Base-by-base conservation (phyloP, 2,888 invertebrate species). In the Oxystoma pomonae region DNA sequence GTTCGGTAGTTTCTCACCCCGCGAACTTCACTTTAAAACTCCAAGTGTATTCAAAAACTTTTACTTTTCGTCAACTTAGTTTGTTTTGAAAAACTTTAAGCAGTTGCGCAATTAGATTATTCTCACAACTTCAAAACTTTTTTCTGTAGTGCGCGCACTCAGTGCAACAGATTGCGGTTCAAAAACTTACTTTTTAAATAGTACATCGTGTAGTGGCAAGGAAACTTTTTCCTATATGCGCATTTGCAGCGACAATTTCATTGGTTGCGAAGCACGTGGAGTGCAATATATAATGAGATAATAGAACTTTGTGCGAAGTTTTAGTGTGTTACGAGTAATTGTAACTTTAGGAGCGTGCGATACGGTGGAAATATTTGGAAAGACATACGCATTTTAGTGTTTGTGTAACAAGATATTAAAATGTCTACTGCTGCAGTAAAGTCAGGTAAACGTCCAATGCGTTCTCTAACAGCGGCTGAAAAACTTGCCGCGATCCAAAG, bases 401-500 rank as follows among this genome's bases (percentile, higher is more conserved):
- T n/a, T n/a, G n/a, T n/a, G n/a, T n/a, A 59, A 60, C 58, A 49
- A 51, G 63, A 49, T 55, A 55, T 53, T 57, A 64, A 20, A 5
- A 61, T 60, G 69, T 61, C 90, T 87, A 83, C 87, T 67, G 86
- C 12, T 12, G 35, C 35, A 35, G 35, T 89, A 16, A 87, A 90
- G 35, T 87, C 81, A 35, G 81, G 89, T 74, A 91, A 91, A 82
- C 87, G 92, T 58, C 90, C 91, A n/a, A 81, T 91, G 80, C 86
- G 91, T 68, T 87, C 90, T 72, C 83, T 92, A 70, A 89, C 90
- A 67, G 89, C 90, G 57, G 78, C 87, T 67, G 91, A 92, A 77
- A 93, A 93, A 81, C 86, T 93, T 71, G 87, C 89, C 74, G 92
- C 92, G 50, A 90, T 94, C 71, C 87, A 90, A 72, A 83, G 92